Conservation (phyloP, 2,113 vertebrate genomes). For the Bombycilla garrulus region DNA sequence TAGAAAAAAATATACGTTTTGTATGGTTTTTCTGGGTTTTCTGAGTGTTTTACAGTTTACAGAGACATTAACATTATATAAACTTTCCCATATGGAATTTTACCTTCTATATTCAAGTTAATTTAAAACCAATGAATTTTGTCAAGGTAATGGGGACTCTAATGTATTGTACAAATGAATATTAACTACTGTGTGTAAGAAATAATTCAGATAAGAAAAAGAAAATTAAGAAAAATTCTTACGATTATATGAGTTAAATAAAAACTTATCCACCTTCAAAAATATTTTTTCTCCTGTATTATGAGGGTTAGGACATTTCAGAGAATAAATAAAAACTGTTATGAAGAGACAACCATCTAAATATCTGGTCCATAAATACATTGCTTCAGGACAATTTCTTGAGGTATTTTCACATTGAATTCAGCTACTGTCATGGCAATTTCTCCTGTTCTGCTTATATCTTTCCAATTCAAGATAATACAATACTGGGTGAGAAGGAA, state of each 20-base stretch:
- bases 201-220: conserved; percentile 12
- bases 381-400: not conserved
- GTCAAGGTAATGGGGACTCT: not conserved
- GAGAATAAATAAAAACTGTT: not conserved
- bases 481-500: not conserved
- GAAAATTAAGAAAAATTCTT: not conserved
- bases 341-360: not conserved
- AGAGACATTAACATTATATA: not conserved
- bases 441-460: not conserved
- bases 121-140: conserved; percentile 21
- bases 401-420: conserved; percentile 17
- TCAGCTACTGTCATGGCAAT: not conserved
- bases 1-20: not conserved
- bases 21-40: not conserved
- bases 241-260: not conserved
- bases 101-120: not conserved
- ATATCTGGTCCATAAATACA: not conserved
- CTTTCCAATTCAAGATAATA: not conserved
- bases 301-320: not conserved
- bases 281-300: not conserved
- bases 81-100: not conserved
- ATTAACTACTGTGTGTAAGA: not conserved
- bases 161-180: not conserved
- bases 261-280: not conserved
- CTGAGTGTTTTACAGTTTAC: not conserved